phyloP scores from a whole-genome alignment of 64 coral and sea anemone species.

The Platygyra sinensis region DNA sequence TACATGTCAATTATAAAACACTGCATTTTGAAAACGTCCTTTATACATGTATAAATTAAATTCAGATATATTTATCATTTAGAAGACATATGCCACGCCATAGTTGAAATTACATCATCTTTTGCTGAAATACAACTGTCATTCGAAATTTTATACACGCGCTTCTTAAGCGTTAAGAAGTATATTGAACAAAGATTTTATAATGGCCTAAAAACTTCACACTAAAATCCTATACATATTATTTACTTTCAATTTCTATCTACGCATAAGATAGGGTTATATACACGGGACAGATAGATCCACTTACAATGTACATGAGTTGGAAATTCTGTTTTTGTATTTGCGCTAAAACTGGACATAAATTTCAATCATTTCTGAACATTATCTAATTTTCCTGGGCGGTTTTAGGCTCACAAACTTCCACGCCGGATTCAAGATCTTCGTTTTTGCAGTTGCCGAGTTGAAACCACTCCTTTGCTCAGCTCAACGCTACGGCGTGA shows the following conservation, averaged over 20 bases:
- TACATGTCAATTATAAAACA: too few species aligned
- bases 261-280: neutral
- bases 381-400: neutral
- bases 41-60: too few species aligned
- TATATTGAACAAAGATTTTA: neutral
- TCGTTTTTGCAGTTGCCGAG: neutral
- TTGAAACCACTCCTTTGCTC: neutral
- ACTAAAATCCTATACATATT: slow-evolving; percentile 19
- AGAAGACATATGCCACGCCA: too few species aligned
- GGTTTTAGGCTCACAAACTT: neutral
- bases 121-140: too few species aligned
- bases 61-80: too few species aligned
- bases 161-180: neutral
- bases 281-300: neutral
- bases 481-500: slow-evolving; percentile 80
- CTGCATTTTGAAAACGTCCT: too few species aligned
- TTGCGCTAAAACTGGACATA: neutral
- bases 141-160: neutral
- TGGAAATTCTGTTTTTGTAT: neutral
- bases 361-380: neutral
- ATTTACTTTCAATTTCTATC: slow-evolving; percentile 9
- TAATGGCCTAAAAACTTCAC: slow-evolving; percentile 20
- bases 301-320: neutral
- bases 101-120: too few species aligned
- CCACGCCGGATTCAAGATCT: neutral